Base-by-base conservation (phyloP, 2,888 invertebrate species). In the Limenitis camilla region DNA sequence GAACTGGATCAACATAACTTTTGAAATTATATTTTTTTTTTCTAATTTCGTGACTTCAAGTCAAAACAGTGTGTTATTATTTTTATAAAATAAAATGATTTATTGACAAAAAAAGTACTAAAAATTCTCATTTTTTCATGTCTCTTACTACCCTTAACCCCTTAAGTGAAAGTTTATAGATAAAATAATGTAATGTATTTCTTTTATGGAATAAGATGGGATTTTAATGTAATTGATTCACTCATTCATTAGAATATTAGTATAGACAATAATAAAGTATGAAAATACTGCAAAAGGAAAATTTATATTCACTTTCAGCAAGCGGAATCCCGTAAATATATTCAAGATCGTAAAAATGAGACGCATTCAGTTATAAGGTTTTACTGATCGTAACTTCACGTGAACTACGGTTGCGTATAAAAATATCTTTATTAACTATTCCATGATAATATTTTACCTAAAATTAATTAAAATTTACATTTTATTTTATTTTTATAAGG, bases 261-360 rank as follows among this genome's bases (percentile, higher is more conserved):
- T 6, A 30, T 4, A 8, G 31, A 10, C 29, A 38, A 45, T 19
- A 45, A 45, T 36, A 36, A 36, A 6, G 19, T 30, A 38, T 7
- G 30, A 45, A 38, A 38, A 29, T 11, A 36, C 35, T 69, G 68
- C 71, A 64, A 66, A 65, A 61, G 66, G 68, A 61, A 69, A 76
- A 67, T 81, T 81, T 78, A 81, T 76, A 76, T 72, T 72, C 78
- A 76, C 74, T 78, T 72, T 72, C 70, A 74, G 72, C 71, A 74
- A 81, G 77, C 74, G 76, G 67, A 74, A 71, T 71, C 72, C 69
- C 78, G 78, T 82, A 83, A 84, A 84, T 80, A 78, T 78, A 81
- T 81, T 78, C 78, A 61, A 56, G 64, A 68, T 71, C 65, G 74
- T 85, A 85, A 85, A 81, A 83, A 73, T 72, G 73, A 61, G 68